These are phyloP conservation scores for Lochmaea crataegi DNA, from an alignment of 2,888 invertebrate species.

Conservation along the genomic window DNA sequence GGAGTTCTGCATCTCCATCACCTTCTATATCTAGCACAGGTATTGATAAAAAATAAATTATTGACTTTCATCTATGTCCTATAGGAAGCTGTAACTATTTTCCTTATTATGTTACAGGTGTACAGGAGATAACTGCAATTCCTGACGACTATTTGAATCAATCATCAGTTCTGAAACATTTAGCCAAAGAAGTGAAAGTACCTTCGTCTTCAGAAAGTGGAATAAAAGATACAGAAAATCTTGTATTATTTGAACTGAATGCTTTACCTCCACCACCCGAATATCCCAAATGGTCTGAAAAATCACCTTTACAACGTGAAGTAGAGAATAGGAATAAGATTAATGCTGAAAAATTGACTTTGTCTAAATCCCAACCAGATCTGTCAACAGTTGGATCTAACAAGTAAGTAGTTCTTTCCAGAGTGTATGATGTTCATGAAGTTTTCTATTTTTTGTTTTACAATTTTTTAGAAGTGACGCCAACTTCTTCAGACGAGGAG, in stretches of 20 bases:
- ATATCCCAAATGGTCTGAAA: slow-evolving; percentile 64
- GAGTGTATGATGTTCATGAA: slow-evolving; percentile 4
- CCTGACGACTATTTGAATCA: slow-evolving; percentile 87
- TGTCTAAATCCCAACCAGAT: slow-evolving; percentile 88
- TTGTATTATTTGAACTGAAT: slow-evolving; percentile 55
- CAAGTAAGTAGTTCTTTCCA: slow-evolving; percentile 11
- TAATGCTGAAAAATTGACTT: slow-evolving; percentile 67
- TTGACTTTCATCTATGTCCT: not conserved
- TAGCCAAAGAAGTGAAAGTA: slow-evolving; percentile 80
- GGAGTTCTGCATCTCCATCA: slow-evolving; percentile 60
- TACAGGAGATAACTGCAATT: slow-evolving; percentile 84
- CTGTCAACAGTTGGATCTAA: slow-evolving; percentile 69
- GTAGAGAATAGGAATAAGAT: slow-evolving; percentile 54
- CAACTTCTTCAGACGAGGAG: slow-evolving; percentile 60
- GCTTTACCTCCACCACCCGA: slow-evolving; percentile 61
- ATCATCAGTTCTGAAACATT: slow-evolving; percentile 84
- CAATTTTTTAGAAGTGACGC: slow-evolving; percentile 48
- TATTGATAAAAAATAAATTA: slow-evolving; percentile 32
- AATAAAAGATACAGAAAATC: slow-evolving; percentile 48
- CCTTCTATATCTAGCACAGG: slow-evolving; percentile 57
- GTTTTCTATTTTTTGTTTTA: not conserved
- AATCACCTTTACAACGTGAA: slow-evolving; percentile 57
- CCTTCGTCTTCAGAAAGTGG: slow-evolving; percentile 56
- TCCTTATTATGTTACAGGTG: slow-evolving; percentile 53
- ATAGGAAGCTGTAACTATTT: slow-evolving; percentile 15